Evolutionary conservation across 2,797 vertebrate genomes (phyloP).

Genomic region (Morelia viridis): DNA sequence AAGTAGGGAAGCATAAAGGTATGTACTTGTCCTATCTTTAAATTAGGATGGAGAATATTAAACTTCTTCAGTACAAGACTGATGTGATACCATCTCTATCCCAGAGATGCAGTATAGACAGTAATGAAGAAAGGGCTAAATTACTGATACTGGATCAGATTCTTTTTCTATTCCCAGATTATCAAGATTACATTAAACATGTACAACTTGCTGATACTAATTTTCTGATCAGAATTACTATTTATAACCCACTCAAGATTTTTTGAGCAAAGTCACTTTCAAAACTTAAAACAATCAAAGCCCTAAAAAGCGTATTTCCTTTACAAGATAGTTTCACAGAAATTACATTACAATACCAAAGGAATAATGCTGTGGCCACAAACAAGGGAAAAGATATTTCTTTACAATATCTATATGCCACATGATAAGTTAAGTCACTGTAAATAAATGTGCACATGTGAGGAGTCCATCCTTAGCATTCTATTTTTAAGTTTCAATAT

Average conservation of each 20-base stretch:
- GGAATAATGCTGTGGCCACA: background rate
- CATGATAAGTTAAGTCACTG: background rate
- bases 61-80: background rate
- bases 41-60: background rate
- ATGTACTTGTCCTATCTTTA: background rate
- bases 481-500: too few relatives aligned
- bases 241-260: background rate
- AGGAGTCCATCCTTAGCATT: too few relatives aligned
- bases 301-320: background rate
- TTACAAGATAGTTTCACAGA: background rate
- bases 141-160: background rate
- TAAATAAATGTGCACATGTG: too few relatives aligned
- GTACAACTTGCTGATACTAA: background rate
- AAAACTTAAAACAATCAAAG: background rate
- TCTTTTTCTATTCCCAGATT: too few relatives aligned
- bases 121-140: background rate
- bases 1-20: background rate
- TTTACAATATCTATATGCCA: background rate
- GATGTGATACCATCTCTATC: background rate
- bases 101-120: background rate
- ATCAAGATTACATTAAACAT: background rate
- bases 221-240: background rate
- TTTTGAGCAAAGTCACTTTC: background rate
- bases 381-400: background rate
- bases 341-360: background rate